Base-by-base conservation (phyloP, 2,797 vertebrate genomes). In the Danio kyathit region DNA sequence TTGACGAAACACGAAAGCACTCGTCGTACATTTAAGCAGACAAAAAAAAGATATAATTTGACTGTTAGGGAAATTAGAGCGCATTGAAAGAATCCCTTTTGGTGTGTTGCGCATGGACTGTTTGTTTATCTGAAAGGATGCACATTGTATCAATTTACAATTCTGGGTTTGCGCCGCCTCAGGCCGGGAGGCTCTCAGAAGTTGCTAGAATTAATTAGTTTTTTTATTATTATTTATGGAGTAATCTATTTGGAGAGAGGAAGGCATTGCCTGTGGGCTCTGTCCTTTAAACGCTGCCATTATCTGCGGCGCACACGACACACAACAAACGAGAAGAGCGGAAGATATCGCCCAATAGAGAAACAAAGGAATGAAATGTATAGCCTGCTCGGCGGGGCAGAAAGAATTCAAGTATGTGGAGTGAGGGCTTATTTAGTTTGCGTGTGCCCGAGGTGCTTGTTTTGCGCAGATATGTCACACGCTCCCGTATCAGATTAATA, bases 161-260 rank as follows among this genome's bases (percentile, higher is more conserved):
- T 93, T 86, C 90, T 92, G 90, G 89, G 76, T 59, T 75, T 90
- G 90, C 91, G 89, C 80, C 91, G 91, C 95, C 95, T 94, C 86
- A 72, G 82, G 95, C 95, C 74, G 77, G 90, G 92, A 90, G 86
- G 93, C 49, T 84, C 95, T 96, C 94, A 95, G 94, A 94, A 95
- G 93, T 88, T 91, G 29, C 92, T 92, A 94, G 94, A 96, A 95
- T 96, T 96, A 96, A 96, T 96, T 95, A 94, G 94, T 93, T 96
- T 96, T 87, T 87, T 94, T 94, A 91, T 92, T 95, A 88, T 85
- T 92, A 94, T 94, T 95, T 95, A 87, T 93, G 93, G 94, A 95
- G 92, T 91, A 87, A 86, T 88, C 86, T 87, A 83, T 86, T 80
- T 87, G 82, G 75, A 76, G 81, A 51, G 65, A 90, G 87, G 85